Percentiles rank a stretch among this genome's conserved stretches.
phyloP scores from a whole-genome alignment of 2,888 invertebrate genomes.

The Abscondita cerata region DNA sequence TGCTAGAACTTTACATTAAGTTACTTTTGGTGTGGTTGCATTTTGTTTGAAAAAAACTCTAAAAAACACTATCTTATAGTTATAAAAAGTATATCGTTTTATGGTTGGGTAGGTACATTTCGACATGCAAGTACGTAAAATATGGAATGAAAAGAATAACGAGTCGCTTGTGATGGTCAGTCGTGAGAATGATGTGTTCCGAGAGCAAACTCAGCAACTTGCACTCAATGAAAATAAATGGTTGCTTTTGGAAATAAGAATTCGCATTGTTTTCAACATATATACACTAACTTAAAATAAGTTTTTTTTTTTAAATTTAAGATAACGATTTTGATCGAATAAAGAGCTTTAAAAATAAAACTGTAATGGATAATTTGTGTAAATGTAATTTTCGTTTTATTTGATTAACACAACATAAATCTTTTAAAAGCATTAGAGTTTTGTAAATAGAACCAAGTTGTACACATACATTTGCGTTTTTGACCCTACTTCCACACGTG shows the following conservation, averaged over 20 bases:
- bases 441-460: too few species aligned
- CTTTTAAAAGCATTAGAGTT: too few species aligned
- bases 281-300: constrained; percentile 19
- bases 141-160: constrained; percentile 20
- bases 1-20: background rate
- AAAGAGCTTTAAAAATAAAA: too few species aligned
- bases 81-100: background rate
- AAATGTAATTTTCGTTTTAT: too few species aligned
- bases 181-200: constrained; percentile 28
- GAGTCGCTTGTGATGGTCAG: constrained; percentile 31
- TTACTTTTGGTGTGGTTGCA: background rate
- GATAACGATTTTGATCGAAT: constrained; percentile 2
- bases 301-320: constrained; percentile 22
- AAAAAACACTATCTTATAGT: too few species aligned
- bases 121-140: constrained; percentile 15
- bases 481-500: too few species aligned
- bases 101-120: too few species aligned
- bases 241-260: constrained; percentile 28
- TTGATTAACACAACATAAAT: too few species aligned
- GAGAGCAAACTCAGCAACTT: constrained; percentile 30
- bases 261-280: constrained; percentile 26
- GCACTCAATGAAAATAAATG: constrained; percentile 33
- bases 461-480: too few species aligned
- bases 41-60: background rate
- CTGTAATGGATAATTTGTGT: too few species aligned